Conservation (phyloP, 2,113 vertebrate genomes). For the Otocyon megalotis region DNA sequence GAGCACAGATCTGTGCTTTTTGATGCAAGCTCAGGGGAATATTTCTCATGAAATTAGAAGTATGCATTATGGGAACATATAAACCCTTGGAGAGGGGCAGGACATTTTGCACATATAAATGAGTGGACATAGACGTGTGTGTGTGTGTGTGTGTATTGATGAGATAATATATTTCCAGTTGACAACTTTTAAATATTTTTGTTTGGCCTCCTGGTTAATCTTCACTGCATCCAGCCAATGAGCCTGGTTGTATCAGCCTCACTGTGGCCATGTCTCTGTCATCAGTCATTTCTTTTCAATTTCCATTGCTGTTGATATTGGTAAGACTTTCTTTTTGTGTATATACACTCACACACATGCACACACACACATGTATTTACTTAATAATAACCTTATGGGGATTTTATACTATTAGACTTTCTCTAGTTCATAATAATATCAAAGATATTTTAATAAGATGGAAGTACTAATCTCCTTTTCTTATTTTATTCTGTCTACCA, state of each 20-base stretch:
- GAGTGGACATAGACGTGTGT: neutral
- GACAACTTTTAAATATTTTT: conserved; percentile 11
- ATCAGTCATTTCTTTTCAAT: neutral
- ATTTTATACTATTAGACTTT: neutral
- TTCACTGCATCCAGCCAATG: neutral
- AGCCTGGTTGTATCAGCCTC: neutral
- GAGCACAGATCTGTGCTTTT: neutral
- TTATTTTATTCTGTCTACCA: neutral
- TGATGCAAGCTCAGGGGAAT: neutral
- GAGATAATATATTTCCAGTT: neutral
- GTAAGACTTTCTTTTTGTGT: neutral
- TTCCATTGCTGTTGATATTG: neutral
- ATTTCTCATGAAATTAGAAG: conserved; percentile 22
- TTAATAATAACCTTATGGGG: neutral
- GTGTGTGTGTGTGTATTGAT: neutral
- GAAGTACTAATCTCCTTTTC: neutral
- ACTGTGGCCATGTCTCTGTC: neutral
- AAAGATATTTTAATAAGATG: neutral
- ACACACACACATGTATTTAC: neutral
- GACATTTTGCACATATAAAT: neutral
- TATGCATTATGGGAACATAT: neutral
- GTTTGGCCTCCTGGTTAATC: neutral
- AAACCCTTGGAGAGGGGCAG: neutral
- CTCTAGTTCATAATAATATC: neutral
- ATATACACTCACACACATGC: neutral